These are phyloP conservation scores for Tinea trinotella DNA, from an alignment of 2,888 invertebrate genomes.

Conservation along the genomic window DNA sequence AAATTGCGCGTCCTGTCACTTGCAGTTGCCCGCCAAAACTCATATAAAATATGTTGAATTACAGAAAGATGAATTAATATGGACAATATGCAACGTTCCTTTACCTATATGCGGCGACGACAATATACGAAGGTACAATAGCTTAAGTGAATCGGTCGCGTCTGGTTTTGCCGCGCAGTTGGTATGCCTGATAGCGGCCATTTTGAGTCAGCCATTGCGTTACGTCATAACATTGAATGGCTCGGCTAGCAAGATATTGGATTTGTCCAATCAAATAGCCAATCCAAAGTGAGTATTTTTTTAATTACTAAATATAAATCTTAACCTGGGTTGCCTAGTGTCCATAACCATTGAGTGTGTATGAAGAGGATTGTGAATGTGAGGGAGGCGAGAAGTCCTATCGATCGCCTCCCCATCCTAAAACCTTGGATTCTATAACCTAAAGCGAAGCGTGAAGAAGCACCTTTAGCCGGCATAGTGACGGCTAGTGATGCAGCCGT, in stretches of 20 bases:
- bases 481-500: too few species aligned
- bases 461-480: too few species aligned
- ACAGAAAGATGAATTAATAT: conserved; percentile 41
- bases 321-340: too few species aligned
- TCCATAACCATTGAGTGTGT: too few species aligned
- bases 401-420: too few species aligned
- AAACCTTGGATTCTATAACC: too few species aligned
- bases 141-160: conserved; percentile 85
- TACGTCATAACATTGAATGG: conserved; percentile 88
- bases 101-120: conserved; percentile 53
- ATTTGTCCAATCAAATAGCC: conserved; percentile 74
- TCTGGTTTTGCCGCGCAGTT: conserved; percentile 90
- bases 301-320: neutral
- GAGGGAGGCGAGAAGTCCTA: too few species aligned
- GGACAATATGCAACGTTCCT: conserved; percentile 47
- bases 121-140: conserved; percentile 30
- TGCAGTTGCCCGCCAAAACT: too few species aligned
- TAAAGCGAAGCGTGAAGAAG: too few species aligned
- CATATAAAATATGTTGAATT: conserved; percentile 17
- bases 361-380: too few species aligned
- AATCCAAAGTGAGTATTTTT: conserved; percentile 51
- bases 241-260: conserved; percentile 85
- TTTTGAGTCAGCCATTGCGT: conserved; percentile 88
- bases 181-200: conserved; percentile 83
- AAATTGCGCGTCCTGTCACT: too few species aligned